Conservation (phyloP, 2,888 invertebrate genomes). For the Candidula unifasciata region DNA sequence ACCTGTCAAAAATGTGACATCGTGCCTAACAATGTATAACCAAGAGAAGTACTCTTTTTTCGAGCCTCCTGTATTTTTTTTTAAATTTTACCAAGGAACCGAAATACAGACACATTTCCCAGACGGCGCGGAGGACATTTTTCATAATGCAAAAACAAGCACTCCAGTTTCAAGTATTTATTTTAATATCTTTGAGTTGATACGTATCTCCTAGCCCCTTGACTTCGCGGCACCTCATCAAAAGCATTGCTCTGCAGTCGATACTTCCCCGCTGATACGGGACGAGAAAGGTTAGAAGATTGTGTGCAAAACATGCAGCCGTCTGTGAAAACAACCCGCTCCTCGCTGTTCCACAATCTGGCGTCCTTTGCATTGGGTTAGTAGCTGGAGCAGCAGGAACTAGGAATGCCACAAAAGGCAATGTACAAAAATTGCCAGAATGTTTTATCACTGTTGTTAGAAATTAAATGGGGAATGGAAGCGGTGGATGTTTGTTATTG, state of each 20-base stretch:
- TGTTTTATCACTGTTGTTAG: not conserved
- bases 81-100: too few relatives aligned
- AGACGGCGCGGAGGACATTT: not conserved
- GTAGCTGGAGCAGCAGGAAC: not conserved
- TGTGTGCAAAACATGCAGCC: not conserved
- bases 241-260: constrained; percentile 33
- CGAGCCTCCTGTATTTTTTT: too few relatives aligned
- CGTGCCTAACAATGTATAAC: too few relatives aligned
- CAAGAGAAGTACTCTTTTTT: too few relatives aligned
- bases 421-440: not conserved
- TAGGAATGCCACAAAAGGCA: not conserved
- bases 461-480: not conserved
- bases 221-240: constrained; percentile 28
- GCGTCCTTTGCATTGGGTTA: not conserved
- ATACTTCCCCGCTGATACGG: not conserved
- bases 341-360: not conserved
- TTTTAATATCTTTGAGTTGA: not conserved
- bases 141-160: not conserved
- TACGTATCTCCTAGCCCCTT: not conserved
- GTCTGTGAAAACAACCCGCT: not conserved
- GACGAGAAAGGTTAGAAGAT: not conserved
- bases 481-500: too few relatives aligned
- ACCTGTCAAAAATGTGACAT: too few relatives aligned
- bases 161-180: not conserved
- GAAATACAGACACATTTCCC: too few relatives aligned